Base-by-base conservation (phyloP, 2,888 invertebrate genomes). In the Agonopterix arenella region DNA sequence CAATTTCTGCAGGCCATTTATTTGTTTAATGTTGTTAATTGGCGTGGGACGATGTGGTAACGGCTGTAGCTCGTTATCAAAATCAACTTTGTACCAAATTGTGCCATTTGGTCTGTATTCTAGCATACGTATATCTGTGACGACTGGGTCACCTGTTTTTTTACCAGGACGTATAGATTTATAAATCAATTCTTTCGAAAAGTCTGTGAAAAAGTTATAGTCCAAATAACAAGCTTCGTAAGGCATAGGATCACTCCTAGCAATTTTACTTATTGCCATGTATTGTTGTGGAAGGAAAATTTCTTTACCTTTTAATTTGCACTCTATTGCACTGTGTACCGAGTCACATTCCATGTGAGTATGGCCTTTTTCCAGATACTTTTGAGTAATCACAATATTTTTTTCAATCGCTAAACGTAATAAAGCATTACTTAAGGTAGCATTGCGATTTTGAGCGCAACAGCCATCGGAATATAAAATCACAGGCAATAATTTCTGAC, bases 251-350 rank as follows among this genome's bases (percentile, higher is more conserved):
- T 55, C 46, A 45, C 36, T 47, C 49, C 54, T 56, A 53, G 58
- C 61, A n/a, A 2, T 50, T 48, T 56, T 61, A 47, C 41, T 54
- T 48, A 56, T 47, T 8, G 47, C 46, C 49, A 53, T 41, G 52
- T 59, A 59, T 54, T 58, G 52, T 47, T 53, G 50, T 48, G 57
- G 58, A 44, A 55, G 45, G 52, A 45, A 55, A 48, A 58, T 58
- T 56, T 59, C 52, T 53, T 54, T 54, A 41, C 43, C 41, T 59
- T 67, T 68, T 37, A 70, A 43, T 47, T 62, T 68, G 46, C 61
- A 62, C 57, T 77, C 77, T 44, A 77, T 69, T 2, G 54, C 53
- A 47, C 62, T 60, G 55, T 79, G 75, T 8, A 74, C 65, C 1
- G 67, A 70, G 53, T 79, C 76, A 11, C 55, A 59, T 45, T 61